Conservation (phyloP, 2,113 vertebrate species). For the Arothron firmamentum region DNA sequence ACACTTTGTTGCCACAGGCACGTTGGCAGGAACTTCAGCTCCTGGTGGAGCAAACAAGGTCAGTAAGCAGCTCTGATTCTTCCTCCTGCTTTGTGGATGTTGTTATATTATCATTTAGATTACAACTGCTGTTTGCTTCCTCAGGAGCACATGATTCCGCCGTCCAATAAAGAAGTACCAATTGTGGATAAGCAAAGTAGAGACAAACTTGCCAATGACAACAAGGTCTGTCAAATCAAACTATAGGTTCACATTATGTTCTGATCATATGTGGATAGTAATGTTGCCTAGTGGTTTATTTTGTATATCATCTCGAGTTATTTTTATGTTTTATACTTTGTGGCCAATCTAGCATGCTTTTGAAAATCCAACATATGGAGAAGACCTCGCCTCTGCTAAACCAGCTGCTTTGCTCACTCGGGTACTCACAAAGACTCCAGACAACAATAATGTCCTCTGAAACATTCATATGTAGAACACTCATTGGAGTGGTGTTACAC, state of each 20-base stretch:
- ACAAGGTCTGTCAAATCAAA: conserved; percentile 31
- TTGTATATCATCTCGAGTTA: neutral
- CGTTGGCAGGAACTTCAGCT: neutral
- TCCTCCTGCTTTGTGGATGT: neutral
- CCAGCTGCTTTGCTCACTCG: conserved; percentile 4
- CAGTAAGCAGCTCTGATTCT: conserved; percentile 16
- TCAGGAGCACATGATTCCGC: conserved; percentile 43
- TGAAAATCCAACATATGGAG: conserved; percentile 27
- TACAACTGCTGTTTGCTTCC: neutral
- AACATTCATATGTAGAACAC: neutral
- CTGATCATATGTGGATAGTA: no score
- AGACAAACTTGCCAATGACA: neutral
- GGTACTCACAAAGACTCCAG: conserved; percentile 42
- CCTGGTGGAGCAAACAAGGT: conserved; percentile 41
- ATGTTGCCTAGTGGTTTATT: neutral
- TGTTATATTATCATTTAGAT: neutral
- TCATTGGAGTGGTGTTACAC: neutral
- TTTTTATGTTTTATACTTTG: neutral
- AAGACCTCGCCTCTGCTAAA: conserved; percentile 1
- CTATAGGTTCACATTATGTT: neutral
- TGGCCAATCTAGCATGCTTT: conserved; percentile 35
- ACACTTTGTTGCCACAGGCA: neutral
- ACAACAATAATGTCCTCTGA: neutral
- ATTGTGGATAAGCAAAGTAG: conserved; percentile 11
- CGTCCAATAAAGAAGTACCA: conserved; percentile 39